A percentile compares a stretch with the other conserved stretches of the same genome.
Conservation (phyloP, 2,113 vertebrate genomes). For the Atherinomorus stipes region DNA sequence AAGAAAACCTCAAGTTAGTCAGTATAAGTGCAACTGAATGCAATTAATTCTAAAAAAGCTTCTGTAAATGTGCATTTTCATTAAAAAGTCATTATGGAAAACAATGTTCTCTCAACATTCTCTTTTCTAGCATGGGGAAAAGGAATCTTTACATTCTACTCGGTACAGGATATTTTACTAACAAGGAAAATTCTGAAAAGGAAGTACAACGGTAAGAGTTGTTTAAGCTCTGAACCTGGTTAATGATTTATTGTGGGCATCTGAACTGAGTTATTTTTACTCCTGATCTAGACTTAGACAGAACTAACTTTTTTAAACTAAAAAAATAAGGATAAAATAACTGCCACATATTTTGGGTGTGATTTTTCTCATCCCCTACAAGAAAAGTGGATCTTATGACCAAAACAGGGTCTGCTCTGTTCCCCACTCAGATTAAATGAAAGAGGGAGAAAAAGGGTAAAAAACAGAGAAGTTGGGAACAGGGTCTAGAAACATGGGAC, state of each 20-base stretch:
- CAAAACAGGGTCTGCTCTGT: not conserved
- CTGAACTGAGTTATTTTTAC: no score
- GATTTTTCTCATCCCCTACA: not conserved
- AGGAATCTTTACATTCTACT: no score
- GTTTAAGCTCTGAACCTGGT: not conserved
- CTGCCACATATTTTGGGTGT: not conserved
- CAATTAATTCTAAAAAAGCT: no score
- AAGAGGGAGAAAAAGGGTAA: not conserved
- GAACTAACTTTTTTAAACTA: not conserved
- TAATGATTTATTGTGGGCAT: no score
- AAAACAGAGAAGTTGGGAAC: not conserved
- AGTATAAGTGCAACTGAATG: no score
- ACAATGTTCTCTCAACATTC: no score
- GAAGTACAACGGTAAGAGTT: not conserved
- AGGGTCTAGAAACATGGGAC: slow-evolving; percentile 19
- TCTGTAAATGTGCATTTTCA: not conserved
- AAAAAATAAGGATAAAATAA: not conserved
- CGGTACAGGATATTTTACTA: not conserved
- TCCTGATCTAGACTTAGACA: not conserved
- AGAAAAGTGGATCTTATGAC: not conserved
- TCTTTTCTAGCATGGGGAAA: no score
- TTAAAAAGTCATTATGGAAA: no score
- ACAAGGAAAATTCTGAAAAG: not conserved
- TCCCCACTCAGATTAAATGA: slow-evolving; percentile 5
- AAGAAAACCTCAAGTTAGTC: no score